Evolutionary conservation across 2,113 vertebrate species (phyloP).

Genomic region (Anguilla rostrata): DNA sequence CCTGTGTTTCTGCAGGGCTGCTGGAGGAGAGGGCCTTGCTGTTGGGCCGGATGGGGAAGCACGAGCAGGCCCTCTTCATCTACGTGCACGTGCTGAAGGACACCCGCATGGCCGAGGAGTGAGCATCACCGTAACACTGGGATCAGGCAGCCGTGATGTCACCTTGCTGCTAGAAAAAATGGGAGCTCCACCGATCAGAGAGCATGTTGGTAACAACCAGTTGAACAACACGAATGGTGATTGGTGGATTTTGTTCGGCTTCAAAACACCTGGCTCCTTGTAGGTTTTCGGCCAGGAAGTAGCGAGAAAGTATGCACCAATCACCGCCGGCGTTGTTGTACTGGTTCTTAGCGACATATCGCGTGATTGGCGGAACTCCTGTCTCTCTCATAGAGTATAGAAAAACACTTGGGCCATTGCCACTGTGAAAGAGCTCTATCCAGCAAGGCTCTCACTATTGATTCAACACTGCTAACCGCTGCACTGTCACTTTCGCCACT

Average conservation of each 20-base stretch:
- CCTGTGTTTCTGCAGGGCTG: slow-evolving; percentile 69
- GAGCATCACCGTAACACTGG: slow-evolving; percentile 45
- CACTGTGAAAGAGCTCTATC: neutral
- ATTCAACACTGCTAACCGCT: neutral
- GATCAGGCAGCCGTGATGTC: too few relatives aligned
- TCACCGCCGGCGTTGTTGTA: too few relatives aligned
- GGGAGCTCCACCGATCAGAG: too few relatives aligned
- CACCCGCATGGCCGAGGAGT: slow-evolving; percentile 92
- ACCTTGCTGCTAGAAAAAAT: too few relatives aligned
- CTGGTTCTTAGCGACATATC: too few relatives aligned
- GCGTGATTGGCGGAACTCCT: too few relatives aligned
- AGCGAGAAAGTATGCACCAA: too few relatives aligned
- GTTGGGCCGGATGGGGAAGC: slow-evolving; percentile 95
- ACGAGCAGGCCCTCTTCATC: slow-evolving; percentile 96
- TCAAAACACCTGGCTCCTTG: too few relatives aligned
- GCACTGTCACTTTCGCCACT: neutral
- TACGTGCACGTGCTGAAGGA: slow-evolving; percentile 93
- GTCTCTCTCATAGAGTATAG: neutral
- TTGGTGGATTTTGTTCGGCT: neutral
- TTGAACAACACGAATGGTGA: too few relatives aligned
- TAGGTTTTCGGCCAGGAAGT: too few relatives aligned
- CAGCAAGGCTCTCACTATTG: neutral
- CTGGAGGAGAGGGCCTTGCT: slow-evolving; percentile 93
- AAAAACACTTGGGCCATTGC: neutral
- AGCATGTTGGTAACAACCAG: too few relatives aligned